Base-by-base conservation (phyloP, 2,113 vertebrate species). In the Ictalurus punctatus region DNA sequence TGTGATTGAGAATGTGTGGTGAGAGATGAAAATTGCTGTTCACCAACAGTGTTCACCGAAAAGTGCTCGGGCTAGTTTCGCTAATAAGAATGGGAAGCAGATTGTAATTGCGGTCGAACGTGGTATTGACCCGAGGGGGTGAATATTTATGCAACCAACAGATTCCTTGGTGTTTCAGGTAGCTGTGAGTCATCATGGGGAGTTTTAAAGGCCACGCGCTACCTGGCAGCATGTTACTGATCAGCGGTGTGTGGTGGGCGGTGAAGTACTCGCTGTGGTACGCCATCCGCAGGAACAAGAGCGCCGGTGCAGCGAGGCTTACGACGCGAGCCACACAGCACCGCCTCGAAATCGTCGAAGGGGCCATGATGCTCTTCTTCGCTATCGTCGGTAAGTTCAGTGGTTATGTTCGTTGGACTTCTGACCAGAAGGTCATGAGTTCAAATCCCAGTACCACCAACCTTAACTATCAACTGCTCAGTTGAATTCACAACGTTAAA, bases 151-250 rank as follows among this genome's bases (percentile, higher is more conserved):
- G 27, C 76, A 78, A 48, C 67, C 37, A 14, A 85, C 19, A 17
- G 37, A 21, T 76, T 48, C 2, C 12, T 71, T 88, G 83, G 48
- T 34, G 63, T 87, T 71, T 21, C 63, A 61, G 30, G 92, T 40
- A 90, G 63, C 74, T 1, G 74, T 90, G 91, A 90, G 44, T 80
- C 86, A 92, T 74, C 83, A 98, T 99, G 97, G 98, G 97, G 37
- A 98, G 95, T 95, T 99, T 99, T 93, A 97, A 95, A 95, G 98
- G 98, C 8, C 98, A 99, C 27, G 97, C 96, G 0, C 94, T 99
- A 13, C 98, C 98, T 44, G 98, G 98, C 58, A 95, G 93, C 89
- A 98, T 98, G 91, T 98, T 99, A 89, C 91, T 97, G 61, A 79
- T 98, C 0, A 94, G 95, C 17, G 97, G 98, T n/a, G 89, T 99